Evolutionary conservation across 1,140 invertebrate species (phyloP).

Genomic region (Matsumurasca onukii): DNA sequence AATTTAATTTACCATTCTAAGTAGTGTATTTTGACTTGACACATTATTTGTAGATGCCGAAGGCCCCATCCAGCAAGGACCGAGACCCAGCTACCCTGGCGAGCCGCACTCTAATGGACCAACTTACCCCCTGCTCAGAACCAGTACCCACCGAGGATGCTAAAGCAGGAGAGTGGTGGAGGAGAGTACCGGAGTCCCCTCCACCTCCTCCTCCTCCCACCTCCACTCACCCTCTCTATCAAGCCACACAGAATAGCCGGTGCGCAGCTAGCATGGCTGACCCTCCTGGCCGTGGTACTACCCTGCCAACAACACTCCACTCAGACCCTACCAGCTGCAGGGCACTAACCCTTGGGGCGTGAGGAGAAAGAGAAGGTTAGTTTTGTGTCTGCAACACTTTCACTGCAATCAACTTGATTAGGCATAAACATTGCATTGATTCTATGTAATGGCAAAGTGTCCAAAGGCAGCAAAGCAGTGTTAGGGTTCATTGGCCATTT

Average conservation of each 20-base stretch:
- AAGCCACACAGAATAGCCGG: slow-evolving; percentile 40
- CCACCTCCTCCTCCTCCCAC: slow-evolving; percentile 67
- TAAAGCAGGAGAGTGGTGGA: slow-evolving; percentile 44
- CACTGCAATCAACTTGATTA: too few relatives aligned
- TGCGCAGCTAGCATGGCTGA: slow-evolving; percentile 71
- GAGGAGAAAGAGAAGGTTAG: slow-evolving; percentile 81
- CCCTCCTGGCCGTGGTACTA: slow-evolving; percentile 73
- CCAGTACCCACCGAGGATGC: not conserved
- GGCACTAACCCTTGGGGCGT: slow-evolving; percentile 79
- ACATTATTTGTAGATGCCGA: too few relatives aligned
- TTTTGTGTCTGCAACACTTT: too few relatives aligned
- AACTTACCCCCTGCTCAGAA: too few relatives aligned
- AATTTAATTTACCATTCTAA: too few relatives aligned
- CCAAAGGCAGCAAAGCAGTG: too few relatives aligned
- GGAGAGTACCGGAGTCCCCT: slow-evolving; percentile 52
- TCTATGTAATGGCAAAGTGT: too few relatives aligned
- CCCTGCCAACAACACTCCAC: slow-evolving; percentile 49
- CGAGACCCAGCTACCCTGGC: not conserved
- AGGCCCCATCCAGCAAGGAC: slow-evolving; percentile 14
- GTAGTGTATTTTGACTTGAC: too few relatives aligned
- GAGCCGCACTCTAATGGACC: not conserved
- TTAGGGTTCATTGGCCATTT: too few relatives aligned
- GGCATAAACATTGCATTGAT: too few relatives aligned
- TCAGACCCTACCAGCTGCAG: slow-evolving; percentile 52
- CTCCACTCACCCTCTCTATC: slow-evolving; percentile 70